phyloP scores from a whole-genome alignment of 2,113 vertebrate genomes.

The Penelope pileata region DNA sequence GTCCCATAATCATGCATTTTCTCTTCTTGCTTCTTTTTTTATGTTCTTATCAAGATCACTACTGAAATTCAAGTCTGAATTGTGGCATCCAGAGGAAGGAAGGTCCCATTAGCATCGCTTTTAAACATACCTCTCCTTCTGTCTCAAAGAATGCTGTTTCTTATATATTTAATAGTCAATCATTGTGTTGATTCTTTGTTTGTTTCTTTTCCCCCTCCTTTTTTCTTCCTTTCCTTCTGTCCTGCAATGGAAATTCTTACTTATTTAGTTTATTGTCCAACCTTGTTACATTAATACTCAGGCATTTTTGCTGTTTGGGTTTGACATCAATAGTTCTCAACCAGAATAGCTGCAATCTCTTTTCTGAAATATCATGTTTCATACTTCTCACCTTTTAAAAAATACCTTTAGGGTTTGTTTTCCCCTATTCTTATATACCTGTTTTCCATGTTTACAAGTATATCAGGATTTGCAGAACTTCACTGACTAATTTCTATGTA shows the following conservation, averaged over 20 bases:
- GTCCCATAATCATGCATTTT: rapidly evolving
- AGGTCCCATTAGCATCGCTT: not conserved
- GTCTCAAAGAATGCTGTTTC: not conserved
- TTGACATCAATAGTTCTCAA: not conserved
- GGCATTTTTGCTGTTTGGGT: not conserved
- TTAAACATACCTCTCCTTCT: not conserved
- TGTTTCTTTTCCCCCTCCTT: not conserved
- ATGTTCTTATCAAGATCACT: not conserved
- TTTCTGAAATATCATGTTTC: not conserved
- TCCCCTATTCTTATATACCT: not conserved
- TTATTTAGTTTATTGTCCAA: not conserved
- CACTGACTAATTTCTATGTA: not conserved
- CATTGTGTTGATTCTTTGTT: rapidly evolving
- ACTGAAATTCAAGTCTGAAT: not conserved
- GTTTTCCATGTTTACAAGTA: not conserved
- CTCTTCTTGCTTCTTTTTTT: not conserved
- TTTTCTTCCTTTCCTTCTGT: not conserved
- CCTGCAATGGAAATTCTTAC: not conserved
- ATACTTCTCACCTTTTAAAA: not conserved
- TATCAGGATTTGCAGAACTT: not conserved
- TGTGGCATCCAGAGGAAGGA: not conserved
- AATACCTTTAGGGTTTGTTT: not conserved
- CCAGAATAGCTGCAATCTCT: not conserved
- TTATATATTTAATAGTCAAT: not conserved
- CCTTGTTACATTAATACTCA: not conserved